Conservation (phyloP, 2,888 invertebrate genomes). For the Callyntrura sp. region DNA sequence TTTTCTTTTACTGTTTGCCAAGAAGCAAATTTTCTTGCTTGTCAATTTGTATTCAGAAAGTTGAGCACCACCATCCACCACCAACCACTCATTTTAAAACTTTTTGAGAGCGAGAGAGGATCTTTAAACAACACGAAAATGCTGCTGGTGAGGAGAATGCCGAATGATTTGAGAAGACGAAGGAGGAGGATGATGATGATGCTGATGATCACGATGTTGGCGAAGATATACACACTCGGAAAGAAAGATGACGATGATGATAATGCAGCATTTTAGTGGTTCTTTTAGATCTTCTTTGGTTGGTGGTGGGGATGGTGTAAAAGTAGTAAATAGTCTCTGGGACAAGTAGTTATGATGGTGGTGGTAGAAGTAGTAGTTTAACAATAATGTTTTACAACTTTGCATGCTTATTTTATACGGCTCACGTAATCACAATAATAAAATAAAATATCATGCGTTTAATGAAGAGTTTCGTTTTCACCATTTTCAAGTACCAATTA, state of each 20-base stretch:
- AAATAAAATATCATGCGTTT: constrained; percentile 36
- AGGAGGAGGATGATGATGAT: constrained; percentile 40
- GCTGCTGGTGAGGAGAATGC: constrained; percentile 27
- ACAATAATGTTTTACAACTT: constrained; percentile 61
- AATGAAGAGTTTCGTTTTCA: constrained; percentile 75
- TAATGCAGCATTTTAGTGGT: constrained; percentile 41
- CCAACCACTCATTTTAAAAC: constrained; percentile 56
- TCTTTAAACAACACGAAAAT: constrained; percentile 63
- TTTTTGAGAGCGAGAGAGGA: constrained; percentile 50
- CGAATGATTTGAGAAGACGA: neutral
- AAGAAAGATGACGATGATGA: constrained; percentile 43
- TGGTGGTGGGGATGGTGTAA: neutral
- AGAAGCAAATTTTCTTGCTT: constrained; percentile 67
- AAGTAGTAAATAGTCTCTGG: neutral
- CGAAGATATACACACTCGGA: neutral
- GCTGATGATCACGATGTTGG: constrained; percentile 45
- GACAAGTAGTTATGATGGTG: neutral
- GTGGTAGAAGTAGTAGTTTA: constrained; percentile 34
- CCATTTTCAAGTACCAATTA: constrained; percentile 71
- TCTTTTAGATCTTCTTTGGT: neutral
- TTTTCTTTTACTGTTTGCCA: constrained; percentile 43
- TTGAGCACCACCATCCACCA: constrained; percentile 32
- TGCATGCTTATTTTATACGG: constrained; percentile 33
- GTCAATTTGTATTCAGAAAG: constrained; percentile 77
- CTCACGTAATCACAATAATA: constrained; percentile 51